A percentile compares a stretch with the other conserved stretches of the same genome.
phyloP scores from a whole-genome alignment of 2,888 invertebrate species.

The Rhodophaea formosa region DNA sequence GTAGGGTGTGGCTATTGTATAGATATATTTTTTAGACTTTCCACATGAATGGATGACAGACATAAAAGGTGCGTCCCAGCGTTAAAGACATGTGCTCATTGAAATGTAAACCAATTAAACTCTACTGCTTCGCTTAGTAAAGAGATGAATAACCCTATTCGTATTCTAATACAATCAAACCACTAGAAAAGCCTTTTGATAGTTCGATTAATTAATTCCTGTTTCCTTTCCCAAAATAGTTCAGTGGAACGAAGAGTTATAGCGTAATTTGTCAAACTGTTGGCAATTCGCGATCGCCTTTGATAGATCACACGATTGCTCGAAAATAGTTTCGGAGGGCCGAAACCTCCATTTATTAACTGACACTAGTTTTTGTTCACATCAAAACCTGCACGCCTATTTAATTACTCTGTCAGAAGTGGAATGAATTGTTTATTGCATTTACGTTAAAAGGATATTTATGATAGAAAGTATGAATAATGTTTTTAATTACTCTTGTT shows the following conservation, averaged over 20 bases:
- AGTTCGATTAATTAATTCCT: conserved; percentile 6
- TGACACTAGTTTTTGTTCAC: neutral
- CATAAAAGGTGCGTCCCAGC: no score
- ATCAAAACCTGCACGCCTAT: neutral
- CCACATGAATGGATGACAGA: no score
- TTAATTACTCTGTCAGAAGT: conserved; percentile 3
- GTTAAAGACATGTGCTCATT: no score
- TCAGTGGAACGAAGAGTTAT: conserved; percentile 25
- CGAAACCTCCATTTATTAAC: conserved; percentile 11
- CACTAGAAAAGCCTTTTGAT: neutral
- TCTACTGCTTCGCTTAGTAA: neutral
- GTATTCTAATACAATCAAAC: neutral
- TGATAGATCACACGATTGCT: conserved; percentile 7
- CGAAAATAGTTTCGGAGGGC: conserved; percentile 8
- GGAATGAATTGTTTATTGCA: neutral
- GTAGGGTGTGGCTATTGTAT: no score
- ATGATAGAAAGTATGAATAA: no score
- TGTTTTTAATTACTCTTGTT: no score
- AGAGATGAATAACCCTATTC: neutral
- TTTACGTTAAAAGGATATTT: no score
- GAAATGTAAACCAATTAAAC: no score
- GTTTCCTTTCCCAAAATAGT: conserved; percentile 11
- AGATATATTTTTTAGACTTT: no score
- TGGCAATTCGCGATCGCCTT: neutral
- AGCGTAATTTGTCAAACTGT: conserved; percentile 32